Conservation (phyloP, 2,888 invertebrate species). For the Choristoneura rosaceana region DNA sequence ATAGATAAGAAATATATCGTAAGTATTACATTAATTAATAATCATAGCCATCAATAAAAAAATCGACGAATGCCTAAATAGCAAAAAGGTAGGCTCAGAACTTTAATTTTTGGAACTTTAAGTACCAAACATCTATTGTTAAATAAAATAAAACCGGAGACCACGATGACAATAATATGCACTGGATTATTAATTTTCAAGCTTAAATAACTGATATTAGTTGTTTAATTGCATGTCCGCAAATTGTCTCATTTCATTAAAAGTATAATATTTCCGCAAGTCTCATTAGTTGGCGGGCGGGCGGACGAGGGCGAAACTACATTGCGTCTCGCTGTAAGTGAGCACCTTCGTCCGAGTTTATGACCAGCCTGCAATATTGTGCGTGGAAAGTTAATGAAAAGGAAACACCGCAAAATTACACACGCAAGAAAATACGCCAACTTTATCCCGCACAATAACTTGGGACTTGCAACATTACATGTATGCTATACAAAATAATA, state of each 20-base stretch:
- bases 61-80: too few species aligned
- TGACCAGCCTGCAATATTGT: conserved; percentile 76
- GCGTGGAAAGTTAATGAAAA: conserved; percentile 76
- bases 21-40: too few species aligned
- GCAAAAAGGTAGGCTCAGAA: too few species aligned
- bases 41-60: too few species aligned
- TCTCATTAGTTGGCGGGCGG: conserved; percentile 67
- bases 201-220: conserved; percentile 22
- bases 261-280: conserved; percentile 71
- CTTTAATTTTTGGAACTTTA: too few species aligned
- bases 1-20: too few species aligned
- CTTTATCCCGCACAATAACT: conserved; percentile 35
- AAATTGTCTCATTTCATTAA: conserved; percentile 71
- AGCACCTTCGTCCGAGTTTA: conserved; percentile 72
- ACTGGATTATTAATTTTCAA: background rate
- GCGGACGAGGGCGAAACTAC: conserved; percentile 55
- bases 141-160: too few species aligned
- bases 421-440: conserved; percentile 43
- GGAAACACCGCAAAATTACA: conserved; percentile 47
- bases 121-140: too few species aligned
- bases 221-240: conserved; percentile 38
- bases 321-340: conserved; percentile 56
- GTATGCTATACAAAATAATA: conserved; percentile 11
- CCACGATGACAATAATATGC: background rate
- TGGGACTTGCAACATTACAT: conserved; percentile 24